Base-by-base conservation (phyloP, 1,140 invertebrate species). In the Trichoplusia ni region DNA sequence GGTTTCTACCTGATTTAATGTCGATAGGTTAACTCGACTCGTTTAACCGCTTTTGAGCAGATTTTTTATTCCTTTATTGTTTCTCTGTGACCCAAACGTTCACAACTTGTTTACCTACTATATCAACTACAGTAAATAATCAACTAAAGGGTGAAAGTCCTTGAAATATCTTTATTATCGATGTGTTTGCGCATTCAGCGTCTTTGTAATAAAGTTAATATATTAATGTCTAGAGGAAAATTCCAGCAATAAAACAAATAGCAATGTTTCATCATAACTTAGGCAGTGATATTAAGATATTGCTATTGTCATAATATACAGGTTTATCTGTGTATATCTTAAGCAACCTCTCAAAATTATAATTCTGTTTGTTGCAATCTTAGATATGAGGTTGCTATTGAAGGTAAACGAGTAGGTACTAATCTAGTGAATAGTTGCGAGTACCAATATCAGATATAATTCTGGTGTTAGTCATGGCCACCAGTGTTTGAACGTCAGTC, bases 41-140 rank as follows among this genome's bases (percentile, higher is more conserved):
- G 16, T 5, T 29, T 47, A 25, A 47, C 25, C 25, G 44, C 46
- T 49, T 14, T 16, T 14, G 14, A 31, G 14, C 42, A 13, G 25
- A 31, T 29, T 19, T 58, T 31, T 40, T 38, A 38, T 42, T 19
- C 25, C 29, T 29, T 44, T 14, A 33, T 42, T 42, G 54, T 19
- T 16, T 31, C 38, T 27, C 14, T n/a, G 23, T 31, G 54, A 31
- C 38, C 38, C 18, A 14, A n/a, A 54, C 56, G 51, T 49, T 51
- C 49, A 67, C 56, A 60, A 64, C 60, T 64, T 71, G 69, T 64
- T 61, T 69, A 56, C 47, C 40, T 61, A 25, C 25, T 49, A 64
- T 58, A 46, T 54, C 53, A 31, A 47, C 33, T 58, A 42, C 38
- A 14, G 42, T 31, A 19, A 58, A 42, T 44, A 44, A 44, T 58